These are phyloP conservation scores for Xiphydria camelus DNA, from an alignment of 2,888 invertebrate genomes.

Conservation along the genomic window DNA sequence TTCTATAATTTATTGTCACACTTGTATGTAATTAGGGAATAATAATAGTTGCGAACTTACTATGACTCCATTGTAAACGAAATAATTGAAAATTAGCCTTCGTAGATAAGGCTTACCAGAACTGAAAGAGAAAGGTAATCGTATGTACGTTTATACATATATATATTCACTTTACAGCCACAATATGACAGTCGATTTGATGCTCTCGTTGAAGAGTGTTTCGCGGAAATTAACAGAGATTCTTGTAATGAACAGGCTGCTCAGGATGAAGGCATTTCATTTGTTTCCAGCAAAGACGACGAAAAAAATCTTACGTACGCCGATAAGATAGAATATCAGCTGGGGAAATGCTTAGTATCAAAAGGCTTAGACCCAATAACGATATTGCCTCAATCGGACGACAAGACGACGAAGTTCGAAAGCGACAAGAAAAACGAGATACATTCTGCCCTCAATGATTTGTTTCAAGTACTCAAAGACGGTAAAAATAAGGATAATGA, in stretches of 20 bases:
- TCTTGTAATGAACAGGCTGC: conserved; percentile 18
- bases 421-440: conserved; percentile 13
- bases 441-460: conserved; percentile 25
- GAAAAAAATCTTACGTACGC: conserved; percentile 7
- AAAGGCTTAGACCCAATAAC: conserved; percentile 9
- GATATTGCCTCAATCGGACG: conserved; percentile 5
- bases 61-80: no score
- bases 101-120: no score
- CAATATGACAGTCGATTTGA: conserved; percentile 32
- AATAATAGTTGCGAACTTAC: no score
- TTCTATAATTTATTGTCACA: no score
- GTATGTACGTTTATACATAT: neutral
- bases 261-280: conserved; percentile 7
- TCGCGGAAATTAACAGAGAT: conserved; percentile 29
- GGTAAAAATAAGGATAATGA: conserved; percentile 7
- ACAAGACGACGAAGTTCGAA: conserved; percentile 2
- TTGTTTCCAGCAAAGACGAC: conserved; percentile 13
- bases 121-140: no score
- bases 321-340: conserved; percentile 11
- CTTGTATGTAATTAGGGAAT: no score
- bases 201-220: conserved; percentile 24
- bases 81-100: no score
- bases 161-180: conserved; percentile 26
- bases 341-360: conserved; percentile 9
- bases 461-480: conserved; percentile 20